These are phyloP conservation scores for Selene dorsalis DNA, from an alignment of 2,797 vertebrate genomes.

Conservation along the genomic window DNA sequence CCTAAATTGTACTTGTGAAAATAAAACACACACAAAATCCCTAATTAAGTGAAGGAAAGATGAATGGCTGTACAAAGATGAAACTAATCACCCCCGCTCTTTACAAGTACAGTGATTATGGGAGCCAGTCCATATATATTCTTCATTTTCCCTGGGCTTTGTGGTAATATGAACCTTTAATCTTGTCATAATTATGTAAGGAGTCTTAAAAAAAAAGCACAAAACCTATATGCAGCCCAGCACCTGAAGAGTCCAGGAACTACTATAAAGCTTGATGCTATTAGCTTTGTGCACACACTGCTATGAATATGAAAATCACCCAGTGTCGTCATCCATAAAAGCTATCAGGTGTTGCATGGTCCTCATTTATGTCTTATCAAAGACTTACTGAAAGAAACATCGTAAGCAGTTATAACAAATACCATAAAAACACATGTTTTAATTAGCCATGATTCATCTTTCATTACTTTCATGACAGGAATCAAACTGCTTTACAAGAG, in stretches of 20 bases:
- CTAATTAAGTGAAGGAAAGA: conserved; percentile 6
- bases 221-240: neutral
- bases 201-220: neutral
- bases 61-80: neutral
- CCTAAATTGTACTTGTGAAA: neutral
- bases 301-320: conserved; percentile 9
- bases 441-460: conserved; percentile 9
- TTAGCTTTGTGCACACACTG: neutral
- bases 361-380: conserved; percentile 4
- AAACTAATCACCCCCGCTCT: neutral
- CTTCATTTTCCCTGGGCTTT: neutral
- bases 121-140: neutral
- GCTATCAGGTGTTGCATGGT: conserved; percentile 11
- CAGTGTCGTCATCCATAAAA: conserved; percentile 17
- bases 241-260: neutral
- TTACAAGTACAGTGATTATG: neutral
- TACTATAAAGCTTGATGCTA: neutral
- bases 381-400: conserved; percentile 5
- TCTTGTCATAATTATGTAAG: conserved; percentile 11
- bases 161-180: neutral
- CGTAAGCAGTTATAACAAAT: neutral
- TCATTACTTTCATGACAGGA: neutral
- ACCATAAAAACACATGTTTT: neutral
- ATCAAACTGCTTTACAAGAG: conserved; percentile 9
- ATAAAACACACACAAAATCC: neutral